Percentiles rank a stretch among this genome's conserved stretches.
These are phyloP conservation scores for Babyrousa celebensis DNA, from an alignment of 2,797 vertebrate genomes.

Conservation along the genomic window DNA sequence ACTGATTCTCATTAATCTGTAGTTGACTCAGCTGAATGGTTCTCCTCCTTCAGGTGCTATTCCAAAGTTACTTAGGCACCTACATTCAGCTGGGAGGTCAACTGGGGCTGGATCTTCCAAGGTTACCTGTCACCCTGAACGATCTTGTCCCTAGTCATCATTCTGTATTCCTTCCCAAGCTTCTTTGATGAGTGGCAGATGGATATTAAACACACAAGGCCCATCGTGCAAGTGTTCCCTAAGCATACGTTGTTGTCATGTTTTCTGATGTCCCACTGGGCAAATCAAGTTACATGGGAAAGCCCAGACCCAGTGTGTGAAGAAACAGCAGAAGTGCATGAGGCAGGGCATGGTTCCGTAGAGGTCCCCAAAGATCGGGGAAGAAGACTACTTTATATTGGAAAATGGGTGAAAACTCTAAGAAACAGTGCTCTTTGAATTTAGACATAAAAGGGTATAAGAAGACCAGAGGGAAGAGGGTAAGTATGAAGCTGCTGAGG, in stretches of 20 bases:
- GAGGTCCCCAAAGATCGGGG: not conserved
- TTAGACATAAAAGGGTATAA: not conserved
- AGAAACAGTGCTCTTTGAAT: not conserved
- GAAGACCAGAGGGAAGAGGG: not conserved
- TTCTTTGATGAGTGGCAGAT: not conserved
- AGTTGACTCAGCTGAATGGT: not conserved
- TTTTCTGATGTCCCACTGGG: not conserved
- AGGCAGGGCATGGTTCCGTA: not conserved
- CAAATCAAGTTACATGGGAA: not conserved
- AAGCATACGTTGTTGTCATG: not conserved
- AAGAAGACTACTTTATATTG: not conserved
- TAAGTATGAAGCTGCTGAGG: not conserved
- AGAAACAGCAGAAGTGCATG: not conserved
- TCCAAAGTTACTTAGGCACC: not conserved
- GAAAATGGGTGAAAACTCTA: not conserved
- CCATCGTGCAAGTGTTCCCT: no score
- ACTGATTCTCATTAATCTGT: not conserved
- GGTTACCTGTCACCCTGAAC: not conserved
- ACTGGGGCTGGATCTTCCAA: not conserved
- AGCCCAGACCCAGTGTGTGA: not conserved
- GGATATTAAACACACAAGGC: not conserved
- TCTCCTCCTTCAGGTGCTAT: rapidly evolving
- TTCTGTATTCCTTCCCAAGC: not conserved
- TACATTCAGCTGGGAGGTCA: not conserved
- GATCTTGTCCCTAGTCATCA: not conserved